phyloP scores from a whole-genome alignment of 2,888 invertebrate genomes.

The Mythimna ferrago region DNA sequence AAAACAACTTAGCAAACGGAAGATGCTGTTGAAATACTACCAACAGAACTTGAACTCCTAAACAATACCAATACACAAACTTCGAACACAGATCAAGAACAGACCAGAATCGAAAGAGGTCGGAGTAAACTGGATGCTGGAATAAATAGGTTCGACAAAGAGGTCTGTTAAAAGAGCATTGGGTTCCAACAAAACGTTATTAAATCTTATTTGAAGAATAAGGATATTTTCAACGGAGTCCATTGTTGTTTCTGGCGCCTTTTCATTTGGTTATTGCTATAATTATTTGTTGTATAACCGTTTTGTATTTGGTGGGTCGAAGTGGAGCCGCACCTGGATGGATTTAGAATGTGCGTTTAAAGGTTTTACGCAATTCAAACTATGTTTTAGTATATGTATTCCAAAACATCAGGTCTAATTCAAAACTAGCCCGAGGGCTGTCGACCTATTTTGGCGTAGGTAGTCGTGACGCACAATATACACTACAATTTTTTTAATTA shows the following conservation, averaged over 20 bases:
- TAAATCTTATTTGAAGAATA: conserved; percentile 84
- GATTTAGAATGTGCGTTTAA: conserved; percentile 2
- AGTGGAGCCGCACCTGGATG: conserved; percentile 50
- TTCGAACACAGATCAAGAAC: conserved; percentile 10
- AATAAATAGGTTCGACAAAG: conserved; percentile 77
- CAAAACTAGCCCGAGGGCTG: too few species aligned
- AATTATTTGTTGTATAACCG: conserved; percentile 57
- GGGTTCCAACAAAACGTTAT: conserved; percentile 85
- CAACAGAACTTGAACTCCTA: conserved; percentile 71
- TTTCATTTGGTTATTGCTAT: conserved; percentile 69
- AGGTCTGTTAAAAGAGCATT: conserved; percentile 84
- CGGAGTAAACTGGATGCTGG: conserved; percentile 70
- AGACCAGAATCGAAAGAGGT: conserved; percentile 39
- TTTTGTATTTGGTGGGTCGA: conserved; percentile 36
- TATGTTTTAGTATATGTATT: background rate
- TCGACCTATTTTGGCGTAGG: too few species aligned
- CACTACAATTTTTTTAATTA: too few species aligned
- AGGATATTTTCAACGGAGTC: conserved; percentile 72
- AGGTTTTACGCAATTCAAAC: background rate
- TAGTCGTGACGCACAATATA: too few species aligned
- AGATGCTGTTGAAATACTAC: conserved; percentile 69
- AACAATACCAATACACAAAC: conserved; percentile 33
- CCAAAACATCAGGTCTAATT: too few species aligned
- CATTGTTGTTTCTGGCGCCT: conserved; percentile 71
- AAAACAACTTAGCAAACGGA: conserved; percentile 80